Percentiles rank a stretch among this genome's conserved stretches.
These are phyloP conservation scores for Trematocara macrostoma DNA, from an alignment of 2,113 vertebrate species.

Conservation along the genomic window DNA sequence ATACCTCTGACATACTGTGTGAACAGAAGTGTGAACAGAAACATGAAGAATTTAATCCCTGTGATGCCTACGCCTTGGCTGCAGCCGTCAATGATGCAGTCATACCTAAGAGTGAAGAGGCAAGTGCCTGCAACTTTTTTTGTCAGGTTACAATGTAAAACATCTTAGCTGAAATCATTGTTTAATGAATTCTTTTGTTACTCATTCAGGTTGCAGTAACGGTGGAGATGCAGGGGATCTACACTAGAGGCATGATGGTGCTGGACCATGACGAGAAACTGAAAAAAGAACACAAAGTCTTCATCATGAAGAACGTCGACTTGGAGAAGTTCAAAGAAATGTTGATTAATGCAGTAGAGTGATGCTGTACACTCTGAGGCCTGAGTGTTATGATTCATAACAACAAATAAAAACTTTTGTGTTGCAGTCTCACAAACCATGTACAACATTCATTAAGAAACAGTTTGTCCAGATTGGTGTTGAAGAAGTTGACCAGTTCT, in stretches of 20 bases:
- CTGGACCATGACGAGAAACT: conserved; percentile 53
- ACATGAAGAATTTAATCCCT: background rate
- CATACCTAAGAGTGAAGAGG: conserved; percentile 20
- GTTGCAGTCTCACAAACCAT: background rate
- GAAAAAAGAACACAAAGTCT: conserved; percentile 61
- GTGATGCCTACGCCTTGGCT: conserved; percentile 74
- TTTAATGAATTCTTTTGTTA: background rate
- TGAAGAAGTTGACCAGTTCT: background rate
- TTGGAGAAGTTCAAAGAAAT: conserved; percentile 61
- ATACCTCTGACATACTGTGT: background rate
- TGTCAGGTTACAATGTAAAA: background rate
- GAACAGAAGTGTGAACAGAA: background rate
- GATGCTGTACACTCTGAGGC: accelerated
- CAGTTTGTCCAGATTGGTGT: background rate
- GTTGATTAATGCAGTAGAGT: conserved; percentile 55
- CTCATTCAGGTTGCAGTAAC: conserved; percentile 40
- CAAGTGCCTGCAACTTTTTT: background rate
- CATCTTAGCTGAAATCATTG: background rate
- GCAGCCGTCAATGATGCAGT: conserved; percentile 64
- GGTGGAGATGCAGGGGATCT: conserved; percentile 60
- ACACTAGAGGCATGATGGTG: conserved; percentile 72
- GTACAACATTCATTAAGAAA: background rate
- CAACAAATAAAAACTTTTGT: background rate
- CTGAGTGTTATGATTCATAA: background rate
- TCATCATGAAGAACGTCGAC: conserved; percentile 67